Base-by-base conservation (phyloP, 2,888 invertebrate species). In the Eilema sororculum region DNA sequence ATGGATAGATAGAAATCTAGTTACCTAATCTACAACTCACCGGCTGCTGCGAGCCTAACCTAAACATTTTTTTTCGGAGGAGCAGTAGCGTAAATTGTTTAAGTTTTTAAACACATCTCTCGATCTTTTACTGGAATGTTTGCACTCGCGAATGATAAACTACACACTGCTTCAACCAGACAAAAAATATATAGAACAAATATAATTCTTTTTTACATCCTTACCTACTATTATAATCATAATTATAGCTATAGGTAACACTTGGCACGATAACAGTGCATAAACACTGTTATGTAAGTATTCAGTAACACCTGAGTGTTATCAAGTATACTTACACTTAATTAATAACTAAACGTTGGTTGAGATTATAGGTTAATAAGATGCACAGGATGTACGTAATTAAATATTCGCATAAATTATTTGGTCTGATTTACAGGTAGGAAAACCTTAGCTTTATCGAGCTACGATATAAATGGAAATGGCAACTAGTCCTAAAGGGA, bases 111-210 rank as follows among this genome's bases (percentile, higher is more conserved):
- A 83, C 79, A 78, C 82, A 84, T 85, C 4, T 86, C 76, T 82
- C 79, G 68, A 84, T 86, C 85, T 90, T 89, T 89, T 88, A 86
- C 86, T 87, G 84, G 83, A 28, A 30, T 89, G 87, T 91, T 90
- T 89, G 87, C 88, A 89, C 87, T 89, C 78, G 86, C 86, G 86
- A 92, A 90, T 91, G 92, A 92, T 92, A 91, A 83, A 91, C 87
- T 86, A 86, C 92, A 91, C 80, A 76, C 86, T 81, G 87, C 83
- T 85, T 81, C 81, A 79, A 81, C 85, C 85, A 86, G 86, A 86
- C 83, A 81, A 83, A 84, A 86, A 86, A 87, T 89, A 87, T 88
- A 87, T 75, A 71, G 72, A n/a, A 78, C 74, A 73, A 84, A 83
- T 81, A 78, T 79, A 84, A 84, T 82, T 72, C 81, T 81, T 13